Conservation (phyloP, 2,113 vertebrate species). For the Callithrix jacchus region DNA sequence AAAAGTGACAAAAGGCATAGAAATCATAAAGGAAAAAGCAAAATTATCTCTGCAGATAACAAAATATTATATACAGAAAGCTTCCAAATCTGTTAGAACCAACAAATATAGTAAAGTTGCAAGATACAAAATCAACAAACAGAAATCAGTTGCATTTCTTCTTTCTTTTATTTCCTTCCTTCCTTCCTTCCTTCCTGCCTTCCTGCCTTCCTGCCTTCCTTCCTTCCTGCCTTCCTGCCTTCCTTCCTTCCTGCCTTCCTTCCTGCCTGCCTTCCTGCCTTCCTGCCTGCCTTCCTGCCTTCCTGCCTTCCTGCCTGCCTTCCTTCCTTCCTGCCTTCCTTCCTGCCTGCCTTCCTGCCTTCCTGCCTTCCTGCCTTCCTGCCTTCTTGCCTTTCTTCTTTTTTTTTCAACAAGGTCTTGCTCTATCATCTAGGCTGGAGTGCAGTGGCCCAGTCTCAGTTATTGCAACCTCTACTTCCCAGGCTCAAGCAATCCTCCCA, state of each 20-base stretch:
- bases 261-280: no score
- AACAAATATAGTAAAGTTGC: background rate
- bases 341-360: no score
- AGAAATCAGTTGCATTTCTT: background rate
- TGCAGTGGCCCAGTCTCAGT: no score
- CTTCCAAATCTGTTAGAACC: background rate
- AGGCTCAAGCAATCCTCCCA: no score
- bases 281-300: no score
- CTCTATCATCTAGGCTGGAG: no score
- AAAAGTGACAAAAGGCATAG: background rate
- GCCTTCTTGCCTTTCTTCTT: no score
- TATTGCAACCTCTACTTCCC: no score
- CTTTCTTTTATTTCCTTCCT: no score
- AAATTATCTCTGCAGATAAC: background rate
- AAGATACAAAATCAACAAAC: background rate
- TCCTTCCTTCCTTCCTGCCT: accelerated
- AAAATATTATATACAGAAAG: background rate
- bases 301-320: accelerated
- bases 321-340: accelerated
- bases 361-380: no score
- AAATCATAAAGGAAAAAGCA: background rate
- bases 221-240: accelerated
- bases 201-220: accelerated
- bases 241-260: accelerated
- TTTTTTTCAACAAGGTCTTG: no score